A percentile compares a stretch with the other conserved stretches of the same genome.
phyloP scores from a whole-genome alignment of 2,888 invertebrate species.

The Amphiduros pacificus region DNA sequence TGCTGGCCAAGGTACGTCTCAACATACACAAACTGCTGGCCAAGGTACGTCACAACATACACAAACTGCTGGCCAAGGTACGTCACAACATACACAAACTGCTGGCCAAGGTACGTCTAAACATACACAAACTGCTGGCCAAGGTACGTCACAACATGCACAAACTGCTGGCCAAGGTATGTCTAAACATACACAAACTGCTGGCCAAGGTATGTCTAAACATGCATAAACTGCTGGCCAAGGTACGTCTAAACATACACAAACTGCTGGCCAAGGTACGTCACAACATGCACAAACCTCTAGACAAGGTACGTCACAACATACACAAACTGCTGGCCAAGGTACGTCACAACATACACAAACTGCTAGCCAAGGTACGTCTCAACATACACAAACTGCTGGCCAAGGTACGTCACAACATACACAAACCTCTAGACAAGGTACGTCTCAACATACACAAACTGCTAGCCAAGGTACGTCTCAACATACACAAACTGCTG shows the following conservation, averaged over 20 bases:
- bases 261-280: constrained; percentile 31
- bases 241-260: constrained; percentile 27
- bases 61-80: constrained; percentile 30
- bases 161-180: constrained; percentile 29
- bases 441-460: constrained; percentile 25
- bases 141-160: constrained; percentile 27
- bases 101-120: constrained; percentile 32
- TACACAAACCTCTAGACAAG: no score
- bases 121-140: no score
- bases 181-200: no score
- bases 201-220: no score
- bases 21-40: constrained; percentile 26
- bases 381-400: constrained; percentile 29
- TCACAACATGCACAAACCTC: no score
- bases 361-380: constrained; percentile 29
- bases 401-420: constrained; percentile 23
- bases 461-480: constrained; percentile 29
- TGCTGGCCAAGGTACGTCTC: constrained; percentile 33
- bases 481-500: constrained; percentile 29
- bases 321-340: constrained; percentile 29
- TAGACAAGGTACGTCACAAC: constrained; percentile 32
- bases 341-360: constrained; percentile 25
- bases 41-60: constrained; percentile 29
- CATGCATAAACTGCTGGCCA: constrained; percentile 27
- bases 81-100: constrained; percentile 24